A percentile compares a stretch with the other conserved stretches of the same genome.
Conservation (phyloP, 2,797 vertebrate species). For the Cheirogaleus major region DNA sequence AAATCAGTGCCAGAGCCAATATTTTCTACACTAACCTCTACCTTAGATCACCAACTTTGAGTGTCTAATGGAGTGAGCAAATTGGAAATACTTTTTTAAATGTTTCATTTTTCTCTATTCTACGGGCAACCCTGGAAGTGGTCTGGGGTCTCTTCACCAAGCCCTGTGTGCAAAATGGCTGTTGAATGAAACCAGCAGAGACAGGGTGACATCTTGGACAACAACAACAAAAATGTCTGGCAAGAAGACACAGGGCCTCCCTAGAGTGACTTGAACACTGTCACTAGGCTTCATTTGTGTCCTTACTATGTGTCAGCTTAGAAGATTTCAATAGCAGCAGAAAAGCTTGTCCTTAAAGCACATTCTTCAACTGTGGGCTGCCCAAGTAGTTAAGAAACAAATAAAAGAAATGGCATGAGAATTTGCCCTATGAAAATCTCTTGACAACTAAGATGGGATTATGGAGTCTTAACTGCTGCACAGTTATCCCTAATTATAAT, state of each 20-base stretch:
- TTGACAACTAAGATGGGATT: conserved; percentile 79
- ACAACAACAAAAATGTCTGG: conserved; percentile 36
- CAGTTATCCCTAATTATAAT: conserved; percentile 86
- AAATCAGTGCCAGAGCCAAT: background rate
- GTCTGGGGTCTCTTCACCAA: background rate
- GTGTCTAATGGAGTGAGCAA: background rate
- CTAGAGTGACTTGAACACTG: conserved; percentile 52
- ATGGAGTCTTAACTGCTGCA: conserved; percentile 79
- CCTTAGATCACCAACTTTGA: background rate
- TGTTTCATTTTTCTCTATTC: background rate
- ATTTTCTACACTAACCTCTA: background rate
- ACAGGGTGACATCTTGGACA: conserved; percentile 39
- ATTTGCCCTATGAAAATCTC: conserved; percentile 77
- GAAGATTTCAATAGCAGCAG: conserved; percentile 72
- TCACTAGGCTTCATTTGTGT: conserved; percentile 72
- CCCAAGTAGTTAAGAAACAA: conserved; percentile 68
- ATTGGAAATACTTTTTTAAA: background rate
- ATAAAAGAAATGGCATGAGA: conserved; percentile 45
- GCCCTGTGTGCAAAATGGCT: background rate
- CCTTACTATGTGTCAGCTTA: conserved; percentile 61
- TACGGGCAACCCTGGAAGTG: background rate
- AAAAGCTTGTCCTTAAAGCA: conserved; percentile 72
- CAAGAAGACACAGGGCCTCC: conserved; percentile 19
- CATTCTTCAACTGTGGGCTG: background rate
- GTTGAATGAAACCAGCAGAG: background rate